These are phyloP conservation scores for Ostrea edulis DNA, from an alignment of 1,140 invertebrate genomes.

Conservation along the genomic window DNA sequence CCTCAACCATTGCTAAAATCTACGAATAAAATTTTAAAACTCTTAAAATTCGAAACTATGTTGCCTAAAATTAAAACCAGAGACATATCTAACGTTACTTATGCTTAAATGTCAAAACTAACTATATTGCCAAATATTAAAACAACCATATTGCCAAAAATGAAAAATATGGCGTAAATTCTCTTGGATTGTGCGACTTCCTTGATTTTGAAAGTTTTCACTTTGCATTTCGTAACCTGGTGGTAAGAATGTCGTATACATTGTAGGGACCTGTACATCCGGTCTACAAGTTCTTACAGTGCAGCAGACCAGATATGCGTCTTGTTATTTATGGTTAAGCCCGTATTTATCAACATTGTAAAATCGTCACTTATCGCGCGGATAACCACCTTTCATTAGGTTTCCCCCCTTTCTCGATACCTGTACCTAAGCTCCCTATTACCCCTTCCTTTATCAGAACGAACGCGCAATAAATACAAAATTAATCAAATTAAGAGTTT, in stretches of 20 bases:
- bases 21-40: background rate
- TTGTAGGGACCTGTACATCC: background rate
- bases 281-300: background rate
- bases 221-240: no score
- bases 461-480: slow-evolving; percentile 29
- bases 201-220: no score
- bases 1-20: background rate
- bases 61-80: no score
- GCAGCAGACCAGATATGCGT: slow-evolving; percentile 11
- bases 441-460: slow-evolving; percentile 26
- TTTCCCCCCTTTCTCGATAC: slow-evolving; percentile 20
- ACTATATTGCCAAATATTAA: no score
- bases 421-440: slow-evolving; percentile 7
- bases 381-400: slow-evolving; percentile 8
- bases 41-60: no score
- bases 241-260: no score
- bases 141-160: no score
- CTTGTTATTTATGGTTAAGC: slow-evolving; percentile 12
- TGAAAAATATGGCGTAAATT: no score
- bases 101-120: no score
- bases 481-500: slow-evolving; percentile 38
- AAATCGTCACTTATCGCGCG: slow-evolving; percentile 35
- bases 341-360: slow-evolving; percentile 1
- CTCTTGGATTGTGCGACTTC: no score
- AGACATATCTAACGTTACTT: no score